These are phyloP conservation scores for Synanthedon andrenaeformis DNA, from an alignment of 2,888 invertebrate species.

Conservation along the genomic window DNA sequence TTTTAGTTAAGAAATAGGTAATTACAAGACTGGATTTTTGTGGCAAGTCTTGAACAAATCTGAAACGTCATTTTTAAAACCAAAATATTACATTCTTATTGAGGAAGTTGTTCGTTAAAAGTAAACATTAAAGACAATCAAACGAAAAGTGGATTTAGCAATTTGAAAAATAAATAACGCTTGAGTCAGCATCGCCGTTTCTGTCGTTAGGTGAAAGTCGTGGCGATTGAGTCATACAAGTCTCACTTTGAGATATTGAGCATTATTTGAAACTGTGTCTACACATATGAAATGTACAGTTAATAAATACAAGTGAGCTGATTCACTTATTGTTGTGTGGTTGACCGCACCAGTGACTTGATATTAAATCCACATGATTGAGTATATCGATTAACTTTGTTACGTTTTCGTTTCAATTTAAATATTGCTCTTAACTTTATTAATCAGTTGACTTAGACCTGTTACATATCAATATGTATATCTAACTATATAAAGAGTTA, in stretches of 20 bases:
- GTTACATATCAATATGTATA: too few species aligned
- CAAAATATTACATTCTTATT: too few species aligned
- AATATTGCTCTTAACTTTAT: too few species aligned
- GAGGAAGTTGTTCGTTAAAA: too few species aligned
- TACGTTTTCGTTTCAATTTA: neutral
- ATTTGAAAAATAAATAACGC: neutral
- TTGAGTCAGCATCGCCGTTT: neutral
- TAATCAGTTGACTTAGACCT: too few species aligned
- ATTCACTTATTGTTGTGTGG: slow-evolving; percentile 22
- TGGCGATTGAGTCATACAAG: slow-evolving; percentile 19
- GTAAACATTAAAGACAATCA: too few species aligned
- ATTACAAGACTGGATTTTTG: too few species aligned
- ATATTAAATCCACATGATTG: neutral
- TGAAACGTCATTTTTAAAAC: too few species aligned
- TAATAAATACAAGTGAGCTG: slow-evolving; percentile 22
- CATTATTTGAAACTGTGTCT: neutral
- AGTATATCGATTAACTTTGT: neutral
- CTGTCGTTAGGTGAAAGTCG: slow-evolving; percentile 35
- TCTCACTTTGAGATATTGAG: slow-evolving; percentile 20
- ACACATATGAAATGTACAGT: slow-evolving; percentile 19
- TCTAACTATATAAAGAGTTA: too few species aligned
- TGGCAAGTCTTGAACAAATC: too few species aligned
- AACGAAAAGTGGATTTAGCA: too few species aligned
- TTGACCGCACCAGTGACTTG: slow-evolving; percentile 14
- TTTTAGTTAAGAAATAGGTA: too few species aligned